Base-by-base conservation (phyloP, 2,113 vertebrate genomes). In the Anoura caudifer region DNA sequence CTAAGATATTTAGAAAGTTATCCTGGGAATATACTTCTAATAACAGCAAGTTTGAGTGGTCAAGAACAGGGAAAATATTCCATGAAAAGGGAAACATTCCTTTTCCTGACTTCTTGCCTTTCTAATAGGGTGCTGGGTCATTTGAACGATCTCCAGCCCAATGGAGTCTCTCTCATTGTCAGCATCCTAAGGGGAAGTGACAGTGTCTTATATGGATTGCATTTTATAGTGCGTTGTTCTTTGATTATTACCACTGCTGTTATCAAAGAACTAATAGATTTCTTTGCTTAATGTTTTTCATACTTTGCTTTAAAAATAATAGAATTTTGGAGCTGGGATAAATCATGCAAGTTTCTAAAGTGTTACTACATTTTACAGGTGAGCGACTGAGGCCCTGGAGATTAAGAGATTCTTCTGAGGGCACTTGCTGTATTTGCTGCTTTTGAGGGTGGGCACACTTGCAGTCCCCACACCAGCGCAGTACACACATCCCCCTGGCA, bases 381-480 rank as follows among this genome's bases (percentile, higher is more conserved):
- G 52, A 59, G n/a, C 0, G 3, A 20, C 13, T 4, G 20, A 69
- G 65, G 10, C 9, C 19, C 47, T 31, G 1, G 36, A 41, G 54
- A 17, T 69, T 26, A 47, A 41, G 47, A 31, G 12, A 28, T 33
- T n/a, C 10, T 4, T 26, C 28, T 6, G 19, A 50, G 26, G 63
- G 15, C 6, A n/a, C 54, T 22, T 1, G 17, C 4, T 15, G 24
- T 15, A 17, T 36, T 7, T 28, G 43, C 28, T 1, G 0, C 22
- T 19, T 41, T 5, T 41, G 0, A 2, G 13, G n/a, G 10, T 24
- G 22, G 13, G 12, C 14, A 36, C 14, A 24, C 13, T 7, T 0
- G 36, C 0, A 6, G 16, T 38, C 36, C 3, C n/a, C 36, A 69
- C 15, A n/a, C 24, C 20, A 76, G n/a, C 38, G n/a, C 3, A 0